phyloP scores from a whole-genome alignment of 2,113 vertebrate species.

The Tachycineta bicolor region DNA sequence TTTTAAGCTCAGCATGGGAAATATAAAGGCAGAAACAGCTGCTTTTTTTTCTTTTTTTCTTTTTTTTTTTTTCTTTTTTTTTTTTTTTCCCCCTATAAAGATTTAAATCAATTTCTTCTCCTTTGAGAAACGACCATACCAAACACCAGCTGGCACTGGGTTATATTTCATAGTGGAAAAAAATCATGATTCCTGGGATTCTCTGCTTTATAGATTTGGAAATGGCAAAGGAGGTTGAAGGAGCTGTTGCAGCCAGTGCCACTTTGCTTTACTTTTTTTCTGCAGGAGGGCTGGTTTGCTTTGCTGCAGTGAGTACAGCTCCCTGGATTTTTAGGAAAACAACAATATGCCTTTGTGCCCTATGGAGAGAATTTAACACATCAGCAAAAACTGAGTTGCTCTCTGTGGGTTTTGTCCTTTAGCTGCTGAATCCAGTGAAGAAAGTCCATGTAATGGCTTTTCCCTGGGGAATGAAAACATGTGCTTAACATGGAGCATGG shows the following conservation, averaged over 20 bases:
- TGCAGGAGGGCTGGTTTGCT: not conserved
- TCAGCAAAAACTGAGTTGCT: not conserved
- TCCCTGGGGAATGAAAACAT: not conserved
- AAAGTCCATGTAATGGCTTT: not conserved
- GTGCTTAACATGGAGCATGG: accelerated
- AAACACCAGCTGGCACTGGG: not conserved
- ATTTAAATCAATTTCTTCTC: not conserved
- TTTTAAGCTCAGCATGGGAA: not conserved
- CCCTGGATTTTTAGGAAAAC: not conserved
- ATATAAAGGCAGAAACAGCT: not conserved
- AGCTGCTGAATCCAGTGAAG: not conserved
- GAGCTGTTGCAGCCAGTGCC: not conserved
- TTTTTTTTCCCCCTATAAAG: not conserved
- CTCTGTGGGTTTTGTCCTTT: not conserved
- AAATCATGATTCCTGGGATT: not conserved
- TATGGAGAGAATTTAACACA: not conserved
- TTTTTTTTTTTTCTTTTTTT: not conserved
- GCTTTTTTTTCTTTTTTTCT: too few relatives aligned
- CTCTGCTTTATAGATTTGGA: not conserved
- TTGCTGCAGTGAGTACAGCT: accelerated
- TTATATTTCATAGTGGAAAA: not conserved
- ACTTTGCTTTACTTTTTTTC: not conserved
- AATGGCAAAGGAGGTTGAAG: not conserved
- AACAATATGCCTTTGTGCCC: not conserved
- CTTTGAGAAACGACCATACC: not conserved